phyloP scores from a whole-genome alignment of 2,113 vertebrate genomes.

The Hippopotamus amphibius region DNA sequence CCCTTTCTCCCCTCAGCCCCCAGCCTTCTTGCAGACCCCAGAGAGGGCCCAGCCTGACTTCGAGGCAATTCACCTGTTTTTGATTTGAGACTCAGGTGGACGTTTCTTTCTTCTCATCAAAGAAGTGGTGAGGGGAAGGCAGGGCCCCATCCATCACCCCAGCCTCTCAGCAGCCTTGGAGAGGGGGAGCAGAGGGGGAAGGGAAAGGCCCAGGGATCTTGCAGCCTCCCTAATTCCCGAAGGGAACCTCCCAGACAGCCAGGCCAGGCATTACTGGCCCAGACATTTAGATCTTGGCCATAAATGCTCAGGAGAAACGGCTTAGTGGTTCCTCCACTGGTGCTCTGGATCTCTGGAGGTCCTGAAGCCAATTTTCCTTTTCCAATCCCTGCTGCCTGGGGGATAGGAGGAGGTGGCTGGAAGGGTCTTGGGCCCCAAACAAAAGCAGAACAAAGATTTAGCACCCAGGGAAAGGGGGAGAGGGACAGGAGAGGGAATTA shows the following conservation, averaged over 20 bases:
- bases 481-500: neutral
- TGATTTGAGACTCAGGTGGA: constrained; percentile 82
- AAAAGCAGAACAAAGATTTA: constrained; percentile 43
- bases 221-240: constrained; percentile 20
- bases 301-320: neutral
- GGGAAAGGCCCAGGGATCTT: constrained; percentile 25
- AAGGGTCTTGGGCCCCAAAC: neutral
- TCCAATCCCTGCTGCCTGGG: neutral
- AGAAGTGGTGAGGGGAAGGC: constrained; percentile 74
- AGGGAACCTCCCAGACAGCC: constrained; percentile 45
- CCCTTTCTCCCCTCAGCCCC: constrained; percentile 48
- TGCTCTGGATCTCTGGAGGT: neutral
- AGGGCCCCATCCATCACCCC: constrained; percentile 78
- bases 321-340: neutral
- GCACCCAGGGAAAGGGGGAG: neutral
- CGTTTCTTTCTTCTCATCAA: constrained; percentile 80
- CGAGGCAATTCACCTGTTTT: constrained; percentile 80
- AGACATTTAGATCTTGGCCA: neutral
- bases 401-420: neutral
- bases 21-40: constrained; percentile 64
- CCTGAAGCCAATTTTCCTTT: neutral
- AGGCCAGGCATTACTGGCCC: neutral
- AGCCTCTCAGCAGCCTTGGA: constrained; percentile 72
- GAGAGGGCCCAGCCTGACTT: constrained; percentile 65
- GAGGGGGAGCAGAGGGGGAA: neutral